phyloP scores from a whole-genome alignment of 1,140 invertebrate species.

The Drosophila funebris region DNA sequence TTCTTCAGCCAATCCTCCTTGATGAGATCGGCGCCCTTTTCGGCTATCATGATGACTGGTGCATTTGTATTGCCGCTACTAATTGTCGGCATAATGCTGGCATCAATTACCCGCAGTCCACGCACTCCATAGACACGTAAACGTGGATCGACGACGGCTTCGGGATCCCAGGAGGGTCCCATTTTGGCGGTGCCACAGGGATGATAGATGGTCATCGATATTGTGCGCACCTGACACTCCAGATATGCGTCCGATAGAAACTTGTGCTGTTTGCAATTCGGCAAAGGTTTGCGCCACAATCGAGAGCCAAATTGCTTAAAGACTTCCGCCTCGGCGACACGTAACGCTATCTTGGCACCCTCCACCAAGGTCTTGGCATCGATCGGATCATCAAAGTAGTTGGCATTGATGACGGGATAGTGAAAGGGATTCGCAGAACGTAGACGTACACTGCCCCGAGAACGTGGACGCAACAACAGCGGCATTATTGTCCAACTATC shows the following conservation, averaged over 20 bases:
- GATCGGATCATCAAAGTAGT: conserved; percentile 91
- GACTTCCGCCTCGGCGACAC: conserved; percentile 89
- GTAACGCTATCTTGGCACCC: conserved; percentile 90
- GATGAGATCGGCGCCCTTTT: conserved; percentile 93
- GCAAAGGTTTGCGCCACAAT: conserved; percentile 89
- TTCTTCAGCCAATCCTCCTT: conserved; percentile 89
- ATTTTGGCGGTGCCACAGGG: conserved; percentile 92
- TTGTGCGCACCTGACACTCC: conserved; percentile 93
- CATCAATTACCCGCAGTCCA: conserved; percentile 93
- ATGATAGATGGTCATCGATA: conserved; percentile 94
- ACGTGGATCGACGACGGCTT: conserved; percentile 92
- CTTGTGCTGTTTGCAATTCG: conserved; percentile 90
- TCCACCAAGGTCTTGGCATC: conserved; percentile 92
- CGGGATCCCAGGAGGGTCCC: conserved; percentile 90
- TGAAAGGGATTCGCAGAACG: conserved; percentile 91
- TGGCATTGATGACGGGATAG: conserved; percentile 94
- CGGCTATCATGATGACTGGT: conserved; percentile 93
- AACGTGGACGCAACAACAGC: conserved; percentile 90
- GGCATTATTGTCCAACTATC: conserved; percentile 94
- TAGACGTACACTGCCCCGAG: conserved; percentile 90
- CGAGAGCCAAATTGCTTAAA: conserved; percentile 92
- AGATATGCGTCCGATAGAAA: conserved; percentile 92
- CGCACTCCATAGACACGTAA: conserved; percentile 90
- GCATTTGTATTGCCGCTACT: conserved; percentile 93
- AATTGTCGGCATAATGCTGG: conserved; percentile 95